These are phyloP conservation scores for Rhabdomys dilectus DNA, from an alignment of 2,113 vertebrate genomes.

Conservation along the genomic window DNA sequence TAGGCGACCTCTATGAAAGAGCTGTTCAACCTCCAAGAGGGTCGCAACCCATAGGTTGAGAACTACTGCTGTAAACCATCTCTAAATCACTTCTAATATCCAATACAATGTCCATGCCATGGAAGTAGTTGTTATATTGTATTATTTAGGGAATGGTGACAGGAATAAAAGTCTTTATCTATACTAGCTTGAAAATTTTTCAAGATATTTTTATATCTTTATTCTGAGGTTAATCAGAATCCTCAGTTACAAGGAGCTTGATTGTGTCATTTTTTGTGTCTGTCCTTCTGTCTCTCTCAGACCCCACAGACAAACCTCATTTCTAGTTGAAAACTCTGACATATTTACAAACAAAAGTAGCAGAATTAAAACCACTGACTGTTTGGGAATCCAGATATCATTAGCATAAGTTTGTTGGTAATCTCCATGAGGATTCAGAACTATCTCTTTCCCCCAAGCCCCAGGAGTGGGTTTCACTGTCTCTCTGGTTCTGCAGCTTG, in stretches of 20 bases:
- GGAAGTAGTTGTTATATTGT: neutral
- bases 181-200: neutral
- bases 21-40: neutral
- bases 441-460: neutral
- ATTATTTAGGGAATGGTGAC: neutral
- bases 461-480: fast-evolving
- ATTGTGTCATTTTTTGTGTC: neutral
- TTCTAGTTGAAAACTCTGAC: neutral
- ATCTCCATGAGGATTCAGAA: neutral
- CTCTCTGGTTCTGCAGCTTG: neutral
- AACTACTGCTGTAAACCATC: neutral
- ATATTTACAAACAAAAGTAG: neutral
- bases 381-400: neutral
- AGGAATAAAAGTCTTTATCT: neutral
- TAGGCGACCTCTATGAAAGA: neutral
- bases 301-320: neutral
- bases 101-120: neutral
- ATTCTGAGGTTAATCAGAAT: neutral
- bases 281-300: neutral
- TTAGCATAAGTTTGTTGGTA: neutral
- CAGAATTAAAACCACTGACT: neutral
- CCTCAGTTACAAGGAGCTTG: neutral
- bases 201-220: neutral
- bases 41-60: neutral
- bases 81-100: neutral